A percentile compares a stretch with the other conserved stretches of the same genome.
Evolutionary conservation across 2,113 vertebrate species (phyloP).

Genomic region (Ochotona princeps): DNA sequence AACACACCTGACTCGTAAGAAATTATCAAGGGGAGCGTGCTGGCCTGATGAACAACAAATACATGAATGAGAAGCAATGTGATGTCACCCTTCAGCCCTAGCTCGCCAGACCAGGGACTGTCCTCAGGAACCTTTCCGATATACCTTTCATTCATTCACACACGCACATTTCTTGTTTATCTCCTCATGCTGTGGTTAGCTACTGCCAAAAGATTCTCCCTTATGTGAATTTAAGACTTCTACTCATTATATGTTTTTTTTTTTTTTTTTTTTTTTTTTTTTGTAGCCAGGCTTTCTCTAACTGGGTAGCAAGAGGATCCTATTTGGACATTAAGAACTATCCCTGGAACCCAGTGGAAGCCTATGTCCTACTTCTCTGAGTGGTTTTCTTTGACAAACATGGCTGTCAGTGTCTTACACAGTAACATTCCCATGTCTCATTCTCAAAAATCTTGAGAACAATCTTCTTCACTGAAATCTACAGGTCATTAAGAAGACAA

Average conservation of each 20-base stretch:
- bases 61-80: neutral
- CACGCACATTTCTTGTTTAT: neutral
- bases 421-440: neutral
- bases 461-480: neutral
- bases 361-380: neutral
- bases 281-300: neutral
- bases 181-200: neutral
- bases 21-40: neutral
- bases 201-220: neutral
- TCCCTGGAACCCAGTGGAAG: neutral
- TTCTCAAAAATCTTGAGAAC: neutral
- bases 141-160: conserved; percentile 12
- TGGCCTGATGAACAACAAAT: neutral
- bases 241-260: neutral
- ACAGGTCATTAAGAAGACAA: neutral
- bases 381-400: neutral
- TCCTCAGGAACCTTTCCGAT: neutral
- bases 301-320: neutral
- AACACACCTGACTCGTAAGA: neutral
- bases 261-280: neutral
- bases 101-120: neutral
- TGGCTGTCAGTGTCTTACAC: neutral
- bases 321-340: neutral
- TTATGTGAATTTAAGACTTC: neutral
- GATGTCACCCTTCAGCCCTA: neutral